Conservation (phyloP, 2,888 invertebrate species). For the Lasioglossum villosulum region DNA sequence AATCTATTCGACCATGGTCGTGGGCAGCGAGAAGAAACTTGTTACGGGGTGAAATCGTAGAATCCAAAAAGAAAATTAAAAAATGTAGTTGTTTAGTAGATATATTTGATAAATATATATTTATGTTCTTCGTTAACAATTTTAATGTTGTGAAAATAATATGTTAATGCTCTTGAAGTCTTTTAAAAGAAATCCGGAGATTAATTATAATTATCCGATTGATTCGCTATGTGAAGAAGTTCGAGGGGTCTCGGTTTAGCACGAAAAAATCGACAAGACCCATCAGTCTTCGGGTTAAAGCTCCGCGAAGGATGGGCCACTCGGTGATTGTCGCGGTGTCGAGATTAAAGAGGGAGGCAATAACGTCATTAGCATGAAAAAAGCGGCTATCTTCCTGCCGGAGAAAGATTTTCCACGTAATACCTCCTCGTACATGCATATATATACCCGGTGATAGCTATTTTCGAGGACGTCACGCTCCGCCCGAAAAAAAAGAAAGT, state of each 20-base stretch:
- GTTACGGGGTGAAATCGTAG: too few relatives aligned
- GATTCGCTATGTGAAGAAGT: too few relatives aligned
- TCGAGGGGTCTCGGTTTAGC: neutral
- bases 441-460: slow-evolving; percentile 22
- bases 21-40: too few relatives aligned
- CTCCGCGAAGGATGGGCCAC: neutral
- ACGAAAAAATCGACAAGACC: slow-evolving; percentile 1
- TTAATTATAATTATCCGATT: too few relatives aligned
- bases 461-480: slow-evolving; percentile 33
- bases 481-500: neutral
- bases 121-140: too few relatives aligned
- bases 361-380: slow-evolving; percentile 33
- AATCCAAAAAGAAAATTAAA: too few relatives aligned
- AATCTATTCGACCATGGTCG: too few relatives aligned
- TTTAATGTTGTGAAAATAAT: too few relatives aligned
- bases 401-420: slow-evolving; percentile 29
- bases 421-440: neutral
- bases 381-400: neutral
- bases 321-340: slow-evolving; percentile 1
- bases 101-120: too few relatives aligned
- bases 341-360: slow-evolving; percentile 18
- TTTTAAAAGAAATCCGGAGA: too few relatives aligned
- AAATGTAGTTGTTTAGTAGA: too few relatives aligned
- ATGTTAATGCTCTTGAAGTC: too few relatives aligned
- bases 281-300: neutral